Percentiles rank a stretch among this genome's conserved stretches.
Evolutionary conservation across 2,888 invertebrate species (phyloP).

Genomic region (Drosophila prostipennis): DNA sequence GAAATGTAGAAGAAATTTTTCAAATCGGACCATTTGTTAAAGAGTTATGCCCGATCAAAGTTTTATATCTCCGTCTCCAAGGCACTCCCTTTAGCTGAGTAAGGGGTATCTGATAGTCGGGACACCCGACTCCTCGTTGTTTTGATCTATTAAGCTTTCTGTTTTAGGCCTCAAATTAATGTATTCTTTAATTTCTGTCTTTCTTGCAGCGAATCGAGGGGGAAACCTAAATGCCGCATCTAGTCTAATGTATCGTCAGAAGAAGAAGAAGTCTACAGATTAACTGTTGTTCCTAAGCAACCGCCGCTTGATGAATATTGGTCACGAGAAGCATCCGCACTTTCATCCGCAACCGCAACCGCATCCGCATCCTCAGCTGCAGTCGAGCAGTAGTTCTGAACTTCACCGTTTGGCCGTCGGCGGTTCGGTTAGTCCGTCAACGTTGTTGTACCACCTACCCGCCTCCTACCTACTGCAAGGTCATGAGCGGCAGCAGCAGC

Average conservation of each 20-base stretch:
- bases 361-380: constrained; percentile 38
- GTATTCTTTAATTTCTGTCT: neutral
- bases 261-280: constrained; percentile 31
- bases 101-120: no score
- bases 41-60: no score
- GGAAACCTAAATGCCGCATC: constrained; percentile 44
- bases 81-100: no score
- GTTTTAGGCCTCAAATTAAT: no score
- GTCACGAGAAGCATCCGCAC: constrained; percentile 73
- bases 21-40: no score
- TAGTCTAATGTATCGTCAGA: constrained; percentile 67
- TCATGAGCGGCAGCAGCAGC: constrained; percentile 65
- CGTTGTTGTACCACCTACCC: constrained; percentile 1
- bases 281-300: constrained; percentile 54
- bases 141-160: no score
- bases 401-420: constrained; percentile 10
- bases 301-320: constrained; percentile 82
- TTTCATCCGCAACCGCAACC: constrained; percentile 52
- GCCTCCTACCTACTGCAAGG: constrained; percentile 62
- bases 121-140: no score
- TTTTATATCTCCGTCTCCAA: no score
- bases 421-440: constrained; percentile 12
- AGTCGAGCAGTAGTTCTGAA: constrained; percentile 28
- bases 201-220: constrained; percentile 20
- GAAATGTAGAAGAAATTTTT: no score